These are phyloP conservation scores for Calliopum simillimum DNA, from an alignment of 2,888 invertebrate genomes.

Conservation along the genomic window DNA sequence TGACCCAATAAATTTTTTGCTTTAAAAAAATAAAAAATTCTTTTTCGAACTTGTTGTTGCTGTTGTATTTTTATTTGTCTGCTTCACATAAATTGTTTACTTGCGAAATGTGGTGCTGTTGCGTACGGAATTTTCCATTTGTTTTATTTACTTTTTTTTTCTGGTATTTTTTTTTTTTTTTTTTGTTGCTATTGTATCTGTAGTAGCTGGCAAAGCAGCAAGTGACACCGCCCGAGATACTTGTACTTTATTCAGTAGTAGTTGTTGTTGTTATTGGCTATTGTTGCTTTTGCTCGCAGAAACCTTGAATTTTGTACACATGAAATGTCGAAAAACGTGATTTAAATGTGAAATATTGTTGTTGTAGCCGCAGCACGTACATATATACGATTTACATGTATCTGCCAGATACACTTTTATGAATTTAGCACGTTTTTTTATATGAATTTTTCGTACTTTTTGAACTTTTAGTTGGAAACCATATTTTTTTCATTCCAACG, in stretches of 20 bases:
- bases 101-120: slow-evolving; percentile 37
- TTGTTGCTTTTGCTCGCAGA: slow-evolving; percentile 24
- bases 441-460: slow-evolving; percentile 26
- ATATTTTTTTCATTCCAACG: background rate
- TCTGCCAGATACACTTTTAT: slow-evolving; percentile 31
- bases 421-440: slow-evolving; percentile 31
- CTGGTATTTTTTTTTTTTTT: background rate
- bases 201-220: too few species aligned
- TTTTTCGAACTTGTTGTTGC: slow-evolving; percentile 11
- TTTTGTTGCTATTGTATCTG: background rate
- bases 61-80: slow-evolving; percentile 1
- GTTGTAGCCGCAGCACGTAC: slow-evolving; percentile 29
- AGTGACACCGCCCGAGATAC: slow-evolving; percentile 32
- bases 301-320: slow-evolving; percentile 39
- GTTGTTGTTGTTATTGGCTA: slow-evolving; percentile 5
- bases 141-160: slow-evolving; percentile 32
- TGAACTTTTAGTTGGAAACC: slow-evolving; percentile 7
- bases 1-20: slow-evolving; percentile 30
- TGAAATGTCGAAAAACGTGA: slow-evolving; percentile 43
- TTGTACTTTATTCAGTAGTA: background rate
- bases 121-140: slow-evolving; percentile 50
- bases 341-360: slow-evolving; percentile 33
- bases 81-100: slow-evolving; percentile 43
- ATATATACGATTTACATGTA: slow-evolving; percentile 9
- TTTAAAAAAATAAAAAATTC: slow-evolving; percentile 33